phyloP scores from a whole-genome alignment of 2,113 vertebrate genomes.

The Garra rufa region DNA sequence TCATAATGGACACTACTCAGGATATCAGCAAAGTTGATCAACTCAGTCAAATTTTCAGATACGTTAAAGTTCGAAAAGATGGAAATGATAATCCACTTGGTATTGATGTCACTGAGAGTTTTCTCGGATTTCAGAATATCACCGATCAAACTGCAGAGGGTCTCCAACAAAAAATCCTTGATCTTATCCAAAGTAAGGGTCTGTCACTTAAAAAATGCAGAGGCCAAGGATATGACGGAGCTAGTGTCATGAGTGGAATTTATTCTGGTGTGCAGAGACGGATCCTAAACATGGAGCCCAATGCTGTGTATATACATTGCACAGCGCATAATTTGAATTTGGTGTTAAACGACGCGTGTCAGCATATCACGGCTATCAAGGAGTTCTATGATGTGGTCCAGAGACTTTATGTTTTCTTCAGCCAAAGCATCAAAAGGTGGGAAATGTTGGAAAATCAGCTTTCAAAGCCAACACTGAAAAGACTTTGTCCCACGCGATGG shows the following conservation, averaged over 20 bases:
- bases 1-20: not conserved
- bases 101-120: not conserved
- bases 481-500: too few species aligned
- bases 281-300: not conserved
- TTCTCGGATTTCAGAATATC: not conserved
- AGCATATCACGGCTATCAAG: not conserved
- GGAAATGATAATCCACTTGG: not conserved
- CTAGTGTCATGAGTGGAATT: not conserved
- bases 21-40: not conserved
- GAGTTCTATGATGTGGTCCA: not conserved
- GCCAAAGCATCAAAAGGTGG: not conserved
- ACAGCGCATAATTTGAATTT: not conserved
- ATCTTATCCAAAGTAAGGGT: not conserved
- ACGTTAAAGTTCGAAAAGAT: not conserved
- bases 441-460: conserved; percentile 5
- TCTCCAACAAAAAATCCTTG: not conserved
- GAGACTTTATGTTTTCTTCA: not conserved
- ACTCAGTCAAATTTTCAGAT: not conserved
- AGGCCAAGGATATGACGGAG: not conserved
- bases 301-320: not conserved
- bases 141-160: not conserved
- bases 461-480: not conserved
- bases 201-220: not conserved
- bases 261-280: not conserved
- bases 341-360: not conserved